phyloP scores from a whole-genome alignment of 1,140 invertebrate species.

The Magallana ariakensis region DNA sequence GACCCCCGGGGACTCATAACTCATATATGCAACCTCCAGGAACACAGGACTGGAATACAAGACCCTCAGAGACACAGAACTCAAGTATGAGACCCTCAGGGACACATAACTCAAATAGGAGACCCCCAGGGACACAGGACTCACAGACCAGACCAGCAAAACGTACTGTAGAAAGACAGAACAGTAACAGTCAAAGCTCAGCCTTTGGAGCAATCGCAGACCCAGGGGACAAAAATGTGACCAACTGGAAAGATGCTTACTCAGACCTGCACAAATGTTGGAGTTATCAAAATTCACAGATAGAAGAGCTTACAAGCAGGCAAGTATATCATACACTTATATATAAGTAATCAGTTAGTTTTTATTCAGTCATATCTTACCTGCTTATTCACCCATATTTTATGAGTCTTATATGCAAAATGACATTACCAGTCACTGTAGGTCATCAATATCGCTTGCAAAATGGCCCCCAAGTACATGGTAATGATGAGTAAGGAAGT shows the following conservation, averaged over 20 bases:
- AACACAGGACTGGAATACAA: too few relatives aligned
- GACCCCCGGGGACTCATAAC: too few relatives aligned
- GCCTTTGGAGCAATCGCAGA: neutral
- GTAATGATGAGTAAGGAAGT: too few relatives aligned
- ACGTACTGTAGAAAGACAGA: neutral
- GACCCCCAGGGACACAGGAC: neutral
- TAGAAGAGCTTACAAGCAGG: slow-evolving; percentile 6
- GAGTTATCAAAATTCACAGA: neutral
- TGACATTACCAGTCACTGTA: too few relatives aligned
- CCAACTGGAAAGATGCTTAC: neutral
- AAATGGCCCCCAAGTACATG: too few relatives aligned
- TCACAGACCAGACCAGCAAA: neutral
- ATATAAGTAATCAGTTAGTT: neutral
- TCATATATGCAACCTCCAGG: too few relatives aligned
- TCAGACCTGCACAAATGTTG: neutral
- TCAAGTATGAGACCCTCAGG: too few relatives aligned
- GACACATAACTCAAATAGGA: neutral
- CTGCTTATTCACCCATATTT: too few relatives aligned
- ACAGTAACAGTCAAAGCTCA: neutral
- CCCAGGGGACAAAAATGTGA: neutral
- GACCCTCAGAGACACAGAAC: too few relatives aligned
- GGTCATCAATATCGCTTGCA: too few relatives aligned
- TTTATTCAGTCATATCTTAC: too few relatives aligned
- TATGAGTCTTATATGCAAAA: too few relatives aligned
- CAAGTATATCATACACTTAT: neutral